Evolutionary conservation across 2,888 invertebrate species (phyloP), one percentile per base, ranked within the genome.

Genomic region (Drosophila merina): DNA sequence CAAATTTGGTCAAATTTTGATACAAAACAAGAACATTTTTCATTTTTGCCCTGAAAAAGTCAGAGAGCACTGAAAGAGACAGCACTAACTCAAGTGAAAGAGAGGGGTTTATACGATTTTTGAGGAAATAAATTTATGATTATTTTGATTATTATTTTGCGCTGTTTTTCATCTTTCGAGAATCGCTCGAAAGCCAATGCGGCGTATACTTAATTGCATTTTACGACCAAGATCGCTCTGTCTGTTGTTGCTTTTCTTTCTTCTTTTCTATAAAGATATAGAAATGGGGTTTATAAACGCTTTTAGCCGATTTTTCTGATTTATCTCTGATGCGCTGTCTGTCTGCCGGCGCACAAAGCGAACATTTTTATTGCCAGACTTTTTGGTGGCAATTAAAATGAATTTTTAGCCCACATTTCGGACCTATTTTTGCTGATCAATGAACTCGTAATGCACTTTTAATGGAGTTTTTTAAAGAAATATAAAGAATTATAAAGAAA

Each of bases 1-100:
- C 82, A 82, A 82, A 82, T 82, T 82, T 82, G 82, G 82, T 79
- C 76, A 82, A 83, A 83, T 88, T 83, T 66, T 67, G 75, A 72
- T 77, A 20, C 20, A 20, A 73, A 82, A 84, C 85, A 87, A 70
- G 45, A 52, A 60, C 50, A 76, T 72, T 58, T 63, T 51, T 48
- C 60, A 58, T 14, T 14, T 14, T 31, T 44, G 5, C 28, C 14
- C 14, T 14, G 14, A 14, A 14, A 14, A 30, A 30, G 7, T 45
- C 3, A 20, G 0, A n/a, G 9, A 36, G 38, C 12, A 4, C 5
- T 4, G 20, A 40, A n/a, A 0, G 8, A 7, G 12, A 57, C 38
- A 50, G 20, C n/a, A 25, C 4, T 14, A 2, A 12, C 7, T 6
- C 5, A 3, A 9, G 1, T 64, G 12, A 31, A 0, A 31, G 25